Evolutionary conservation across 2,797 vertebrate species (phyloP).

Genomic region (Harpagifer antarcticus): DNA sequence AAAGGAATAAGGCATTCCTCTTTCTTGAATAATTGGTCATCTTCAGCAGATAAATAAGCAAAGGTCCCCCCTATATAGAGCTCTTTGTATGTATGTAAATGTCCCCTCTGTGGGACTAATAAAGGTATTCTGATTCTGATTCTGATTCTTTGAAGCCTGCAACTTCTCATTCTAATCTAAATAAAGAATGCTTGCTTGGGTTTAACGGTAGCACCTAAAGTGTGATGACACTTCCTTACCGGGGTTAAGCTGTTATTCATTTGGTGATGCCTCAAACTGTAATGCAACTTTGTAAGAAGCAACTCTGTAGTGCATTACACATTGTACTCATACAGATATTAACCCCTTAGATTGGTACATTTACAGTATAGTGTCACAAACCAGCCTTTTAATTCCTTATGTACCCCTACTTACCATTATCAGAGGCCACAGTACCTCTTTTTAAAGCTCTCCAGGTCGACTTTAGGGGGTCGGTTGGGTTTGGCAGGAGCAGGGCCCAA

Average conservation of each 20-base stretch:
- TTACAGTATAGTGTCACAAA: neutral
- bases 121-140: too few relatives aligned
- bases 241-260: neutral
- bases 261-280: neutral
- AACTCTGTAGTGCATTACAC: neutral
- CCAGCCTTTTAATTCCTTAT: neutral
- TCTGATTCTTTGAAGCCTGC: neutral
- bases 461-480: constrained; percentile 88
- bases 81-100: too few relatives aligned
- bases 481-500: constrained; percentile 89
- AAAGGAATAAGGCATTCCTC: too few relatives aligned
- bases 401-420: constrained; percentile 69
- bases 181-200: neutral
- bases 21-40: neutral
- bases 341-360: neutral
- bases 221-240: constrained; percentile 12
- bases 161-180: neutral
- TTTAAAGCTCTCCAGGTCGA: constrained; percentile 86
- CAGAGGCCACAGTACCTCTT: constrained; percentile 59
- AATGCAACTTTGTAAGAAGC: neutral
- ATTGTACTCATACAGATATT: neutral
- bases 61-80: neutral
- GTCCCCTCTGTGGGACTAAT: too few relatives aligned
- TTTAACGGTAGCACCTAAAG: neutral
- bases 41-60: neutral